Conservation (phyloP, 2,797 vertebrate species). For the Enteromius afrohamiltoni region DNA sequence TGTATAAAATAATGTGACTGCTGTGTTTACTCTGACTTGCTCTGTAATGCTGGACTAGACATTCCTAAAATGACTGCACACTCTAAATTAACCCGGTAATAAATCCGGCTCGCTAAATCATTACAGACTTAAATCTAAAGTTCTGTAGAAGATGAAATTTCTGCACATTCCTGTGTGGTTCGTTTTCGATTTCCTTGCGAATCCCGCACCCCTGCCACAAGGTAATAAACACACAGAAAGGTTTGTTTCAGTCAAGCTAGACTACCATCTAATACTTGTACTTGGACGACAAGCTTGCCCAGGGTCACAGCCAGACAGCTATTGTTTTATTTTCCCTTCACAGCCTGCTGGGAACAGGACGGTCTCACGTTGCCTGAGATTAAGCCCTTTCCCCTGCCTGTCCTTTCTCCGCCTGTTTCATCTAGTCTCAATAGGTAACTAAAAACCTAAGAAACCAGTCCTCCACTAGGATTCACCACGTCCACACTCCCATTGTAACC, state of each 20-base stretch:
- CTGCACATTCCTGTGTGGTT: not conserved
- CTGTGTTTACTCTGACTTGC: constrained; percentile 25
- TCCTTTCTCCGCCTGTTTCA: constrained; percentile 52
- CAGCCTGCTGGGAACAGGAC: constrained; percentile 63
- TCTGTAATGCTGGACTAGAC: not conserved
- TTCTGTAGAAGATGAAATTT: not conserved
- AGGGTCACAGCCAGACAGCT: constrained; percentile 66
- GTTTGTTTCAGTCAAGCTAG: constrained; percentile 5
- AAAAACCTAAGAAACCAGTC: constrained; percentile 58
- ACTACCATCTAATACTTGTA: constrained; percentile 16
- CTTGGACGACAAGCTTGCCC: constrained; percentile 41
- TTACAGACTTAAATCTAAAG: constrained; percentile 64
- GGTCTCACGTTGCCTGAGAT: constrained; percentile 57
- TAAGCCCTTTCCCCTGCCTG: constrained; percentile 48
- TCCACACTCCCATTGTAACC: constrained; percentile 65
- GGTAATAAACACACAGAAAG: constrained; percentile 11
- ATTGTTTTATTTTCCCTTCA: constrained; percentile 59
- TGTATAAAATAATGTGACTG: constrained; percentile 6
- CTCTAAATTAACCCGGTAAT: constrained; percentile 46
- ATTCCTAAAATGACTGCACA: constrained; percentile 41
- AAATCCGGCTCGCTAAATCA: constrained; percentile 53
- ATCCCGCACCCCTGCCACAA: not conserved
- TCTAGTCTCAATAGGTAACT: constrained; percentile 67
- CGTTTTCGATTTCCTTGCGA: not conserved
- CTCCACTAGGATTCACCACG: constrained; percentile 51